These are phyloP conservation scores for Benitochromis conjunctus DNA, from an alignment of 2,113 vertebrate genomes.

Conservation along the genomic window DNA sequence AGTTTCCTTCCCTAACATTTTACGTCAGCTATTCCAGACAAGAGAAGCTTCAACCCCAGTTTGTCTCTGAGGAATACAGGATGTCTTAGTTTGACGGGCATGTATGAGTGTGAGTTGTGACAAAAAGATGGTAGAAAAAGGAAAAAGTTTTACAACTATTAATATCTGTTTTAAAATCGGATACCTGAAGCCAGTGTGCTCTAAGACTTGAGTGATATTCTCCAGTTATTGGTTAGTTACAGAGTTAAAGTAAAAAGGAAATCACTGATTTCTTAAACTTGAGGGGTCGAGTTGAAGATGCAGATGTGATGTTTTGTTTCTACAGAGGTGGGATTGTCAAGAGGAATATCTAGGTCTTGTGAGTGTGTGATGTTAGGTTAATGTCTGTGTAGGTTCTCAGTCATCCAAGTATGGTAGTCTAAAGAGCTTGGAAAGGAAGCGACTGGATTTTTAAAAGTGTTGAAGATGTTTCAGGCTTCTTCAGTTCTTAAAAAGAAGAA, in stretches of 20 bases:
- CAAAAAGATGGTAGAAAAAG: neutral
- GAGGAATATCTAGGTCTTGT: neutral
- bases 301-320: neutral
- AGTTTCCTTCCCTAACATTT: neutral
- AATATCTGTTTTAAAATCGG: neutral
- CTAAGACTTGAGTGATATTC: neutral
- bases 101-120: neutral
- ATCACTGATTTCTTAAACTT: neutral
- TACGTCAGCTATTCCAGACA: neutral
- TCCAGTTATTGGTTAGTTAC: neutral
- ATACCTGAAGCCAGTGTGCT: neutral
- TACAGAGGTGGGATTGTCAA: neutral
- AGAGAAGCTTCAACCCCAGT: neutral
- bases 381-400: neutral
- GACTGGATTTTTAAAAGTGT: neutral
- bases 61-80: neutral
- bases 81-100: neutral
- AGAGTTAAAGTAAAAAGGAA: neutral
- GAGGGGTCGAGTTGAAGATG: neutral
- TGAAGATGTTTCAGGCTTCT: neutral
- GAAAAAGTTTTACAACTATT: too few relatives aligned
- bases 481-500: neutral
- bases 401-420: neutral
- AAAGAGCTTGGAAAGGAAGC: neutral
- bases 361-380: neutral